Conservation (phyloP, 2,888 invertebrate species). For the Trissolcus japonicus region DNA sequence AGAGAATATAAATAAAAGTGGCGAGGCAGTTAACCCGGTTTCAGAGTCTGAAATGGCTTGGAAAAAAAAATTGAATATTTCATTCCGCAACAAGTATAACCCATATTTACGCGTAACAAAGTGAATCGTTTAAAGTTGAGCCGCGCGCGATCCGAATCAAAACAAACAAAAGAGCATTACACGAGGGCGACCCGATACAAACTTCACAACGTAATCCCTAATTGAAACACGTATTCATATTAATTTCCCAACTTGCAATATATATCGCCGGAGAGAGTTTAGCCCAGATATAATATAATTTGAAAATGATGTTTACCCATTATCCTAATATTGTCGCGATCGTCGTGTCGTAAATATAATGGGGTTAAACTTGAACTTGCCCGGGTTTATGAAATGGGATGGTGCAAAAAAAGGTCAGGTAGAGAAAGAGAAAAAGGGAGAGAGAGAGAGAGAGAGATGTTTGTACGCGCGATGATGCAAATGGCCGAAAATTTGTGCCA, state of each 20-base stretch:
- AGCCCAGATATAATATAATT: slow-evolving; percentile 36
- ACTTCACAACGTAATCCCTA: slow-evolving; percentile 44
- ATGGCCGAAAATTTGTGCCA: slow-evolving; percentile 49
- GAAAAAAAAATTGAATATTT: not conserved
- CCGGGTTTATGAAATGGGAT: slow-evolving; percentile 32
- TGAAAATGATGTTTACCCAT: slow-evolving; percentile 50
- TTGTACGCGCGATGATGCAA: slow-evolving; percentile 16
- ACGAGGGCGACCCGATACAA: slow-evolving; percentile 23
- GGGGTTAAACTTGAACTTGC: slow-evolving; percentile 53
- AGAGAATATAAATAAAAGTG: too few relatives aligned
- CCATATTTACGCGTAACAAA: slow-evolving; percentile 17
- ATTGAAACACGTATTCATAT: slow-evolving; percentile 51
- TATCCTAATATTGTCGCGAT: slow-evolving; percentile 42
- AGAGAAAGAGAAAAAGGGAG: not conserved
- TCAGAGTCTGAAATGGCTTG: too few relatives aligned
- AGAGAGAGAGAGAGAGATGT: slow-evolving; percentile 10
- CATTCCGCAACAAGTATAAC: slow-evolving; percentile 15
- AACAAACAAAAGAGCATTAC: slow-evolving; percentile 36
- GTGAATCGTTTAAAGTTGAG: slow-evolving; percentile 23
- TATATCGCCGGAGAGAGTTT: slow-evolving; percentile 33
- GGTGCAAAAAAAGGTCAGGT: slow-evolving; percentile 14
- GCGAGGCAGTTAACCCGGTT: too few relatives aligned
- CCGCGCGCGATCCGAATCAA: slow-evolving; percentile 26
- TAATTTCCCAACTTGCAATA: slow-evolving; percentile 45
- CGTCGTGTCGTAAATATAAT: slow-evolving; percentile 46